Base-by-base conservation (phyloP, 2,797 vertebrate species). In the Margarornis squamiger region DNA sequence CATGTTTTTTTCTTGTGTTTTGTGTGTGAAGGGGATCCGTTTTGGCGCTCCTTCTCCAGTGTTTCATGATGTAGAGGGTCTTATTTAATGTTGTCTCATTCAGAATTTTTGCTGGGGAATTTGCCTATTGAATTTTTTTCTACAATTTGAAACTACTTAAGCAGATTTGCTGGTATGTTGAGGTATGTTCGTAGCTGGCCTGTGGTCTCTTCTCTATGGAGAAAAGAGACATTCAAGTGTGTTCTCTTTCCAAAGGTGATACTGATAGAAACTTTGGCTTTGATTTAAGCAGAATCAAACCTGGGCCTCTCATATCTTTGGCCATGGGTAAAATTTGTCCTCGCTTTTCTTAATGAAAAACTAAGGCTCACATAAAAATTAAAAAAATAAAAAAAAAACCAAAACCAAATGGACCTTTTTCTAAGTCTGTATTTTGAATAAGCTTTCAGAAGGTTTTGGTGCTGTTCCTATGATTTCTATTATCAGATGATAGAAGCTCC, bases 21-120 rank as follows among this genome's bases (percentile, higher is more conserved):
- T 7, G 10, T 1, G 1, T 79, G 27, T 2, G 12, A 65, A 4
- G 1, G 26, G 21, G 14, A 48, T 39, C 6, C 23, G 10, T 27
- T 90, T 78, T 72, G n/a, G 14, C 10, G 27, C 17, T 71, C 6
- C 30, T 81, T 62, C 27, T 67, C 52, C 21, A 27, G 10, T 49
- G 49, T 52, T 79, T 84, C 16, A 3, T 68, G 43, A 30, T 34
- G 6, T 27, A 38, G 11, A 48, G 11, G 26, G 26, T 55, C 52
- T 70, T 77, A 29, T 23, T 23, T 43, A 72, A 72, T 41, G 22
- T 63, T 92, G 78, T 82, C 32, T 41, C 8, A 10, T 72, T 63
- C 12, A 4, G 22, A 27, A 32, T 41, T 52, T 88, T 86, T 30
- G 75, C 48, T 54, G 43, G 14, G 9, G 29, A 57, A 57, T 68